These are phyloP conservation scores for Ophioderma brevispina DNA, from an alignment of 35 echinoderm and acorn worm species.

Conservation along the genomic window DNA sequence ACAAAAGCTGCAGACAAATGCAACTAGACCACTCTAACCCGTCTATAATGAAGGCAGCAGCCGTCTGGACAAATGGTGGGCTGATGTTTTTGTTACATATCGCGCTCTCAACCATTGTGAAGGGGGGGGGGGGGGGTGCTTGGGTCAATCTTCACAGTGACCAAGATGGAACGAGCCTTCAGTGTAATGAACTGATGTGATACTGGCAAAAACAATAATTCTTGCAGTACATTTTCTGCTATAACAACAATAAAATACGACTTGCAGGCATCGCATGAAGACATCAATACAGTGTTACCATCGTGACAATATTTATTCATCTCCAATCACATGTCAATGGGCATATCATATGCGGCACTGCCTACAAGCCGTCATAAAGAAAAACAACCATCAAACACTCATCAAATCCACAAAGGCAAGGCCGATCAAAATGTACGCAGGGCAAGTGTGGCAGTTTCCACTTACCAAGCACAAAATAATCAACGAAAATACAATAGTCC, in stretches of 20 bases:
- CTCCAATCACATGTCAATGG: not conserved
- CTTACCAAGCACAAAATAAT: too few species aligned
- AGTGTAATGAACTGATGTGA: conserved; percentile 65
- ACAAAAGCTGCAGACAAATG: not conserved
- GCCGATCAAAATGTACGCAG: not conserved
- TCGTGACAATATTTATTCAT: not conserved
- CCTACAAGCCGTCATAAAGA: not conserved
- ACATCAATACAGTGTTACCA: conserved; percentile 17
- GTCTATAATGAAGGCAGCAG: not conserved
- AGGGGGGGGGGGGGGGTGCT: too few species aligned
- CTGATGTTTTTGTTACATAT: not conserved
- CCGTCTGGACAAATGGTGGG: not conserved
- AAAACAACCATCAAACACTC: not conserved
- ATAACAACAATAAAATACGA: conserved; percentile 56
- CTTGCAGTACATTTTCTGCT: conserved; percentile 42
- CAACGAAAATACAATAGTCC: too few species aligned
- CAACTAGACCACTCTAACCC: not conserved
- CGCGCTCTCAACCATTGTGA: not conserved
- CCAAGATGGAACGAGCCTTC: conserved; percentile 40
- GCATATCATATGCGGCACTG: not conserved
- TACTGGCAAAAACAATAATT: conserved; percentile 27
- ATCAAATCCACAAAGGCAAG: not conserved
- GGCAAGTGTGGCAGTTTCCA: too few species aligned
- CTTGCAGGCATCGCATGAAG: conserved; percentile 19
- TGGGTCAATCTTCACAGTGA: conserved; percentile 61